Evolutionary conservation across 2,113 vertebrate genomes (phyloP), one percentile per base, ranked within the genome.

Genomic region (Gorilla gorilla): DNA sequence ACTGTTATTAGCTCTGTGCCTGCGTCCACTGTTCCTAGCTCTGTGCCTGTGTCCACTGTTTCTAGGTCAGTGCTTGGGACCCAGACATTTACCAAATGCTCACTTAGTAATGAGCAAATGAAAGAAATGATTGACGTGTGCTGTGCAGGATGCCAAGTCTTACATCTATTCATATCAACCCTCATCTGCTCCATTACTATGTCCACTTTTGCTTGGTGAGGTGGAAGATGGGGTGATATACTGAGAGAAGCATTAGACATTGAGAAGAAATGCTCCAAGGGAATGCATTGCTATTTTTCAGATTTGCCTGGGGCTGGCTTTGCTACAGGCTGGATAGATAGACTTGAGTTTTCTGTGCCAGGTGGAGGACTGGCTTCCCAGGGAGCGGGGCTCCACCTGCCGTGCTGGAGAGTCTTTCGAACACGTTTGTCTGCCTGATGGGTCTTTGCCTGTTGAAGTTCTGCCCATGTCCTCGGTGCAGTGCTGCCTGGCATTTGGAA

Each of bases 401-500:
- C 4, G 25, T 0, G 3, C 68, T 1, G 5, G 35, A 35, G 72
- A 64, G 50, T 32, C 45, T 89, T 40, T 45, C 87, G n/a, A 38
- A 50, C 12, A 6, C 16, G 73, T 38, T 86, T 43, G 38, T 72
- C 32, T 52, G 50, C 50, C 59, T 79, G 52, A 7, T n/a, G 68
- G 83, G 66, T 64, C 87, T 64, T 55, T 73, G 70, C 72, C 78
- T 61, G n/a, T 78, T 82, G 85, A 94, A 64, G 59, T 9, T 55
- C 48, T 64, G 72, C 91, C 55, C 25, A 0, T 11, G 35, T 87
- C 70, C 95, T 90, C 76, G 0, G 48, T 22, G 72, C 20, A n/a
- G 30, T 45, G 80, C 83, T 43, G 93, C 83, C 72, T 94, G 88
- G 79, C 17, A 22, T 92, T 93, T 95, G 93, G 93, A 93, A 88